A percentile compares a stretch with the other conserved stretches of the same genome.
phyloP scores from a whole-genome alignment of 2,888 invertebrate genomes.

The Zygothrica quintamaculata region DNA sequence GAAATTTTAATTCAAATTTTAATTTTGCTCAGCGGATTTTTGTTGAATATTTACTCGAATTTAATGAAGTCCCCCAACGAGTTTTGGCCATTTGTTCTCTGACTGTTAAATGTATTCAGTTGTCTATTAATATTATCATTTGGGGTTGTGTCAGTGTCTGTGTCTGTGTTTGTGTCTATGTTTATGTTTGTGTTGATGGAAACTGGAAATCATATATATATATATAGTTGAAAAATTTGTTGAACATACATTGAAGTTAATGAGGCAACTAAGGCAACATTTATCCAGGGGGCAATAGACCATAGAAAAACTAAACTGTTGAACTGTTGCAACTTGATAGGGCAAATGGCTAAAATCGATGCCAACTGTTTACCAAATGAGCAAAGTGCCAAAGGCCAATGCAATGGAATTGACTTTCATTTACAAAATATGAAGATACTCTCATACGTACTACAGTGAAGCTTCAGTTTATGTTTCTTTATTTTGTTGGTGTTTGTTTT shows the following conservation, averaged over 20 bases:
- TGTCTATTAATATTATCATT: conserved; percentile 4
- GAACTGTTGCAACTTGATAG: conserved; percentile 37
- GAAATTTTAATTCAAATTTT: conserved; percentile 36
- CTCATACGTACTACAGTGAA: too few species aligned
- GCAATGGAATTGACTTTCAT: conserved; percentile 38
- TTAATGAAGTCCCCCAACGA: conserved; percentile 49
- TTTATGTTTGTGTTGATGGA: conserved; percentile 28
- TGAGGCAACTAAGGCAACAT: conserved; percentile 40
- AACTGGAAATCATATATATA: conserved; percentile 20
- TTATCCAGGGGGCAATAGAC: conserved; percentile 10
- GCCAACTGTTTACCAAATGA: conserved; percentile 15
- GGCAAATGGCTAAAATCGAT: conserved; percentile 34
- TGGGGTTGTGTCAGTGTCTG: conserved; percentile 13
- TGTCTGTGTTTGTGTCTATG: conserved; percentile 33
- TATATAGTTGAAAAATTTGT: conserved; percentile 4
- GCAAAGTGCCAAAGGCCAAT: conserved; percentile 31
- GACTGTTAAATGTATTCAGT: too few species aligned
- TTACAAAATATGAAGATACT: too few species aligned
- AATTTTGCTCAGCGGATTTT: conserved; percentile 41
- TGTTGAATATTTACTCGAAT: conserved; percentile 52
- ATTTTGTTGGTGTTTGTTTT: too few species aligned
- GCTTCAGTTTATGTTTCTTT: too few species aligned
- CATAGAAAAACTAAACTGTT: conserved; percentile 11
- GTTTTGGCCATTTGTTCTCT: conserved; percentile 33
- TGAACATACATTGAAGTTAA: conserved; percentile 49